Conservation (phyloP, 2,113 vertebrate genomes). For the Peromyscus maniculatus region DNA sequence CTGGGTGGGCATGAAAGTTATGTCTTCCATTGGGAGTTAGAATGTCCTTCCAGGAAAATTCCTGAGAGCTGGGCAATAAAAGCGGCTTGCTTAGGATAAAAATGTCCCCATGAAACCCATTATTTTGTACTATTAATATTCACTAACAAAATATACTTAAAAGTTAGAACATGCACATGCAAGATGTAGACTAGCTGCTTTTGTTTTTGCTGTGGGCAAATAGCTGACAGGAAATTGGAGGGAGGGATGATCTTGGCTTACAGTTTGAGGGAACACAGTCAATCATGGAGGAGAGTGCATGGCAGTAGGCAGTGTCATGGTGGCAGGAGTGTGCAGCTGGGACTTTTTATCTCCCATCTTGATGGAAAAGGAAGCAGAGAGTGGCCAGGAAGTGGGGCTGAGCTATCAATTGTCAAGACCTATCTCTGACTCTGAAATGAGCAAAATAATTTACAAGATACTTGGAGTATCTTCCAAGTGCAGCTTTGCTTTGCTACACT, state of each 20-base stretch:
- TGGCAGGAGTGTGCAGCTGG: neutral
- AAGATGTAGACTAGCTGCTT: neutral
- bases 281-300: neutral
- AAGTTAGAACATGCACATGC: neutral
- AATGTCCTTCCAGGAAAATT: neutral
- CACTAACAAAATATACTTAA: neutral
- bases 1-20: neutral
- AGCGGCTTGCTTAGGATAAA: neutral
- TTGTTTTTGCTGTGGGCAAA: neutral
- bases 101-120: neutral
- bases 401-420: neutral
- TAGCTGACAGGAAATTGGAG: neutral
- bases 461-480: no score
- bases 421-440: neutral
- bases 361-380: neutral
- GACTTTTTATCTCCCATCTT: neutral
- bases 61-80: neutral
- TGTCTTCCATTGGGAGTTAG: neutral
- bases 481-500: no score
- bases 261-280: neutral
- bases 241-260: neutral
- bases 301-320: neutral
- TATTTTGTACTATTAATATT: neutral
- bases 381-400: neutral
- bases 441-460: no score